Conservation (phyloP, 53 echinoderm and acorn worm genomes). For the Hippasteria phrygiana region DNA sequence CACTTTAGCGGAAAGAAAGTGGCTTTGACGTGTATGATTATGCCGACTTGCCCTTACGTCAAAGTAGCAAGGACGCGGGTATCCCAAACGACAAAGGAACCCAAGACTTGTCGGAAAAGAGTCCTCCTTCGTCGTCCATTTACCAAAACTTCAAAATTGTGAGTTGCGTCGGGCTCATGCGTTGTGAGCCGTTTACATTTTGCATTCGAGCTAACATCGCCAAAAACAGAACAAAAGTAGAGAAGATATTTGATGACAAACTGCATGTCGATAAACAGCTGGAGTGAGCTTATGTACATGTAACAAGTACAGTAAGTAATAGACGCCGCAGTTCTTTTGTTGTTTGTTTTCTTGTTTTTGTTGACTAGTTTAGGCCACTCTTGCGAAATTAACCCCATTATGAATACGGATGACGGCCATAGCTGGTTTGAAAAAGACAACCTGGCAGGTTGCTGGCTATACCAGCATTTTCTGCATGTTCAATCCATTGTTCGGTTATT, state of each 20-base stretch:
- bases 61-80: not conserved
- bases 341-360: not conserved
- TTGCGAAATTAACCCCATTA: too few relatives aligned
- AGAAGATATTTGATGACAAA: too few relatives aligned
- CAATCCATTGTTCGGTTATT: too few relatives aligned
- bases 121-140: constrained; percentile 5
- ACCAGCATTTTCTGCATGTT: too few relatives aligned
- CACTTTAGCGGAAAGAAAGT: not conserved
- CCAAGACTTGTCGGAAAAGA: not conserved
- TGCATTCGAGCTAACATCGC: constrained; percentile 1
- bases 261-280: not conserved
- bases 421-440: too few relatives aligned
- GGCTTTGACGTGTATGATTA: constrained; percentile 17
- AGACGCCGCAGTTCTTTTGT: too few relatives aligned
- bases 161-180: constrained; percentile 2
- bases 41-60: not conserved
- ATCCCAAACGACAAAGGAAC: not conserved
- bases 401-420: too few relatives aligned
- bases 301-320: too few relatives aligned
- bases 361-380: too few relatives aligned
- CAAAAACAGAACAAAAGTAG: not conserved
- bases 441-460: too few relatives aligned
- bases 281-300: too few relatives aligned
- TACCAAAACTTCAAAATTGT: constrained; percentile 56
- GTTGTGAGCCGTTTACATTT: not conserved